Evolutionary conservation across 2,888 invertebrate genomes (phyloP).

Genomic region (Drosophila koepferae): DNA sequence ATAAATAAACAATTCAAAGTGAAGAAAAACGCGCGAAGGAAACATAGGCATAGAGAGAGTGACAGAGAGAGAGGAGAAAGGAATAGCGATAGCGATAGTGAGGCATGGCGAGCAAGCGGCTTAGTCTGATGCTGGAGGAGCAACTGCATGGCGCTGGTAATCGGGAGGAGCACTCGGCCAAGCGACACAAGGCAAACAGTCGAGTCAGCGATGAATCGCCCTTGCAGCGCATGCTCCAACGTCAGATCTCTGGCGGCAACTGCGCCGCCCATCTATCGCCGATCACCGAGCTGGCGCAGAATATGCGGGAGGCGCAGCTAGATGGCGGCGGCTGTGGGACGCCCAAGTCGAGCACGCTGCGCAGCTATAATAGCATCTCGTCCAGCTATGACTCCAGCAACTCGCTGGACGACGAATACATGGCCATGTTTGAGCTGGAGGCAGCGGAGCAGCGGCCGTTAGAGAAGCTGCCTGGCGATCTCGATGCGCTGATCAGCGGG

Average conservation of each 20-base stretch:
- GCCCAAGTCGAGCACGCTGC: constrained; percentile 70
- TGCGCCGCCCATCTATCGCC: constrained; percentile 52
- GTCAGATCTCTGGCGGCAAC: constrained; percentile 26
- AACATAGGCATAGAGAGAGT: background rate
- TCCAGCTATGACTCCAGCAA: constrained; percentile 85
- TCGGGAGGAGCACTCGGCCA: constrained; percentile 39
- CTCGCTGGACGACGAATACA: constrained; percentile 88
- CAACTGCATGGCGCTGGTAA: background rate
- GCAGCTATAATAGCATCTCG: constrained; percentile 86
- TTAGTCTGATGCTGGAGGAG: constrained; percentile 43
- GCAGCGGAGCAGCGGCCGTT: constrained; percentile 22
- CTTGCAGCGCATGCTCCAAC: constrained; percentile 54
- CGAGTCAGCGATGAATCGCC: constrained; percentile 34
- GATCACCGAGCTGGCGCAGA: constrained; percentile 63
- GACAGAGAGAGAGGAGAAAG: too few species aligned
- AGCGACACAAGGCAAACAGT: constrained; percentile 41
- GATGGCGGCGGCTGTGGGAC: constrained; percentile 39
- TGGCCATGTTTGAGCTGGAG: constrained; percentile 88
- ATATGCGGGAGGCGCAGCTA: constrained; percentile 46
- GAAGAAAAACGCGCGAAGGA: background rate
- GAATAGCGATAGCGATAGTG: too few species aligned
- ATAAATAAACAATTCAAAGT: background rate
- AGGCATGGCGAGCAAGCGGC: constrained; percentile 43
- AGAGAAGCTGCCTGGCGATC: constrained; percentile 86
- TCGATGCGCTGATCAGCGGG: constrained; percentile 87